Base-by-base conservation (phyloP, 2,797 vertebrate genomes). In the Paedocypris micromegethes region DNA sequence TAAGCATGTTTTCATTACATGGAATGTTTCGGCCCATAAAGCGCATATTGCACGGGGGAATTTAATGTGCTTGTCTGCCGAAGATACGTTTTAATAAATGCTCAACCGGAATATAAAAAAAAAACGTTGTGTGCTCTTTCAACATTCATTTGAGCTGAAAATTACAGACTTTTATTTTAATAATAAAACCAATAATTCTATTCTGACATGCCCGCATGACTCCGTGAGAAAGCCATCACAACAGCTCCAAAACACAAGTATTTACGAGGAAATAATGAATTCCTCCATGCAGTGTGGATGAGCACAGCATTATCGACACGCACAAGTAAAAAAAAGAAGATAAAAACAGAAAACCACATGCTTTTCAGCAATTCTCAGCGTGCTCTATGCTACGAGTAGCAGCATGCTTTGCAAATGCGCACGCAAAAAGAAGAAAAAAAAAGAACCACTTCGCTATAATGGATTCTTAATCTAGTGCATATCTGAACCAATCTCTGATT, bases 401-500 rank as follows among this genome's bases (percentile, higher is more conserved):
- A 53, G 38, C 47, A 47, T 53, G 57, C 49, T 60, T 68, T 68
- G 57, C 49, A 68, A 60, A 60, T 53, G 40, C 40, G 70, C 40
- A 37, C 9, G 45, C 9, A 46, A n/a, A 58, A 43, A 62, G n/a
- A n/a, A 23, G 23, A 23, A 23, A 23, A 23, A 23, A 23, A 23
- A 23, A 23, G 23, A 23, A 51, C 42, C 38, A 54, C 63, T 58
- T 39, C 64, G 60, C 72, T 55, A 68, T 58, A 68, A 64, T 23
- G 2, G 37, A 9, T 23, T 42, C 50, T 64, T 51, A 48, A 56
- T 66, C 64, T 68, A 23, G 41, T 6, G 61, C 68, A 58, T 68
- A 66, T 73, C 72, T 65, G 55, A 71, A 57, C 62, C 44, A 55
- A 75, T 74, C 66, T 70, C 72, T 76, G 74, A 78, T 76, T 74